Base-by-base conservation (phyloP, 2,888 invertebrate genomes). In the Lydus trimaculatus region DNA sequence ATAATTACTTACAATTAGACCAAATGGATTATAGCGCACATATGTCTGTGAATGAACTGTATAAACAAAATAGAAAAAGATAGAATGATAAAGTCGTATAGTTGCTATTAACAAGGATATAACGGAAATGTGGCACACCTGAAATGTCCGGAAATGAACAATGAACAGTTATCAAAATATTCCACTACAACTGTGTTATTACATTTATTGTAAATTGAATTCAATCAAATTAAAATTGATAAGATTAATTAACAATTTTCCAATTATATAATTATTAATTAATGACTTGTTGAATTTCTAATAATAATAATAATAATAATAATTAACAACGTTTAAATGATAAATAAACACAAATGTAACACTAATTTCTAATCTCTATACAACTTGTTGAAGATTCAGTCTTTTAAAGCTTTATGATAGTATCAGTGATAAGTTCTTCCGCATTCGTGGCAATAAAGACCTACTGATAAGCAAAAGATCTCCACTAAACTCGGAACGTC, bases 121-220 rank as follows among this genome's bases (percentile, higher is more conserved):
- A 48, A 48, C 48, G 48, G 48, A 48, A 48, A 20, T 48, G 48
- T 48, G 48, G 48, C 48, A 48, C 48, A 48, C 48, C 48, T 48
- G 48, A 48, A 48, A 48, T 48, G 48, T 48, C 48, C 48, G 48
- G 48, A 48, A 48, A 48, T 48, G 48, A 48, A 20, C 48, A 48
- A 0, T 48, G 20, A 48, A 48, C 48, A 48, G 48, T 48, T 48
- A 48, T 48, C 20, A 48, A 48, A 9, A 20, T 48, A 48, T 11
- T 20, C 9, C 9, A 48, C 20, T 36, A 36, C 31, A 3, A 17
- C 36, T 13, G 13, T 36, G 17, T n/a, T 13, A 39, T 39, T 9
- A 17, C 39, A 17, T 48, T 48, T 48, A 48, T 48, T 48, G 17
- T 20, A 20, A 20, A 48, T 7, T 43, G n/a, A 43, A 8, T 43